Evolutionary conservation across 1,140 invertebrate genomes (phyloP).

Genomic region (Agrypnia vestita): DNA sequence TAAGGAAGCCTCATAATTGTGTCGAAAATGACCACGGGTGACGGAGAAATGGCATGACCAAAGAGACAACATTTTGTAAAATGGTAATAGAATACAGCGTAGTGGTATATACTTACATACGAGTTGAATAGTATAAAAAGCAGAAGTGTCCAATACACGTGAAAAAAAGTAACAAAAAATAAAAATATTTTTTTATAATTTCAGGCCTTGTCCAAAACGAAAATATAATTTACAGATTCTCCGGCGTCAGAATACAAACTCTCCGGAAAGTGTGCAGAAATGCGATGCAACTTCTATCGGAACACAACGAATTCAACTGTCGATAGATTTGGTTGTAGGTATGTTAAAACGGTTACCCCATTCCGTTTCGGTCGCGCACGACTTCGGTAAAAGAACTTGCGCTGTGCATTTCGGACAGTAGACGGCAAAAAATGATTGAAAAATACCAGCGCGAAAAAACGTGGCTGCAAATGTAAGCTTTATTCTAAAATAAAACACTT

Average conservation of each 20-base stretch:
- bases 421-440: constrained; percentile 8
- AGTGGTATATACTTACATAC: no score
- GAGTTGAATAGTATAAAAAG: no score
- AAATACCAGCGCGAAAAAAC: constrained; percentile 16
- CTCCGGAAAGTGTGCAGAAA: constrained; percentile 26
- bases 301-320: constrained; percentile 22
- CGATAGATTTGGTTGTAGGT: constrained; percentile 3
- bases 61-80: no score
- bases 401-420: constrained; percentile 6
- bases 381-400: constrained; percentile 11
- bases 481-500: no score
- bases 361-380: constrained; percentile 39
- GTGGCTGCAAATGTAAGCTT: not conserved
- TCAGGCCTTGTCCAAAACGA: not conserved
- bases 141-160: no score
- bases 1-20: no score
- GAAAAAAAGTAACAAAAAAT: no score
- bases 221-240: not conserved
- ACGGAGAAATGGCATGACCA: no score
- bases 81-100: no score
- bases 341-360: constrained; percentile 38
- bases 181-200: not conserved
- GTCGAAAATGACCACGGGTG: no score
- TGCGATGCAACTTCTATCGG: not conserved
- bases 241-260: not conserved